Conservation (phyloP, 2,113 vertebrate species). For the Sceloporus tristichus region DNA sequence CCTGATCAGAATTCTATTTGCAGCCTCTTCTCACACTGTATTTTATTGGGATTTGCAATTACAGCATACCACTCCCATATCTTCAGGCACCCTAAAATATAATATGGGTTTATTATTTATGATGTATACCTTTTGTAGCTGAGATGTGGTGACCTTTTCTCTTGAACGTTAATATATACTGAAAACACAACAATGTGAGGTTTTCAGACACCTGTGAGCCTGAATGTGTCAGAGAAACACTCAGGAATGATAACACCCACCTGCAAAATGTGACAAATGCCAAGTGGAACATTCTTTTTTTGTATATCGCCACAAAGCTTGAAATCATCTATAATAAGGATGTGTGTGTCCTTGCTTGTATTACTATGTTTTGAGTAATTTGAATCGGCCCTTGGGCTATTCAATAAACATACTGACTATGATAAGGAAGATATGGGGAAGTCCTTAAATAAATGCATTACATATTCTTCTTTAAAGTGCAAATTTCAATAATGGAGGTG, state of each 20-base stretch:
- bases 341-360: neutral
- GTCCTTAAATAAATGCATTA: neutral
- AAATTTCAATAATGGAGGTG: neutral
- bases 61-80: neutral
- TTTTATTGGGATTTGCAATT: neutral
- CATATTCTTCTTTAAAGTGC: constrained; percentile 16
- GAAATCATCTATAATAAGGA: neutral
- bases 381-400: no score
- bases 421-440: neutral
- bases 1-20: neutral
- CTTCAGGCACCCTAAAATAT: no score
- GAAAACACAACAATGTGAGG: neutral
- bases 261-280: neutral
- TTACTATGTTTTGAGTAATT: no score
- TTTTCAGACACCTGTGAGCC: neutral
- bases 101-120: neutral
- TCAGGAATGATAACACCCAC: neutral
- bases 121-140: neutral
- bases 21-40: neutral
- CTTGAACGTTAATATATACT: neutral
- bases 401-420: no score
- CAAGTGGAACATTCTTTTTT: accelerated
- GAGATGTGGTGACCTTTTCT: neutral
- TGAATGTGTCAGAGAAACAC: no score
- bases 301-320: accelerated